Evolutionary conservation across 1,140 invertebrate species (phyloP), one percentile per base, ranked within the genome.

Genomic region (Trissolcus basalis): DNA sequence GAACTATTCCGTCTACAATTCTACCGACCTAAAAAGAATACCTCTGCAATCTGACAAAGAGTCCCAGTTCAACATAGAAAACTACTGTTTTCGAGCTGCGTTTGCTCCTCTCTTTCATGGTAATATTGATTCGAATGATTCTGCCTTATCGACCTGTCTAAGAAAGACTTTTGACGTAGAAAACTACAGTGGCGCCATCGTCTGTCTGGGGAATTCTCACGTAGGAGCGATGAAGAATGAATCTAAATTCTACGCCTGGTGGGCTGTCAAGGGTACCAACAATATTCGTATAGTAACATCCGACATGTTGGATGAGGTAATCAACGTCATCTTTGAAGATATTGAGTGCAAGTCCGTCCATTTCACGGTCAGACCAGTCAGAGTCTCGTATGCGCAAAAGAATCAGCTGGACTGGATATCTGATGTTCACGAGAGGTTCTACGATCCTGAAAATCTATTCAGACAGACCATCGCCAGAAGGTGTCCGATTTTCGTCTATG

Each of bases 41-140:
- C 19, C 19, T 27, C 19, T 27, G 1, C 19, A 27, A 27, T 6
- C 19, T 3, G 19, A 6, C 19, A 27, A 27, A 1, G 19, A 27
- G 19, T 27, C 19, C 19, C 81, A 87, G 39, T 87, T 88, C 51
- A 80, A 81, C 14, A 83, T 89, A n/a, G 85, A 82, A 0, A 88
- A 88, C 63, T 88, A 87, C 27, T 63, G 49, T 4, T 88, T 89
- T 41, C 71, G 80, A 0, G 80, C 69, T 0, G 83, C 82, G 0
- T 85, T 86, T 15, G 83, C 84, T 0, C 87, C 87, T 0, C 11
- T 87, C 0, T 85, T 86, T 39, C 53, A 69, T 5, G 87, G 87
- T 0, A 81, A 4, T 4, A 56, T 83, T 3, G 85, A 85, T 10
- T 49, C 67, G 0, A 51, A 27, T 2, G 56, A 82, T 45, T 83